Evolutionary conservation across 2,888 invertebrate species (phyloP), one percentile per base, ranked within the genome.

Genomic region (Galerucella pusilla): DNA sequence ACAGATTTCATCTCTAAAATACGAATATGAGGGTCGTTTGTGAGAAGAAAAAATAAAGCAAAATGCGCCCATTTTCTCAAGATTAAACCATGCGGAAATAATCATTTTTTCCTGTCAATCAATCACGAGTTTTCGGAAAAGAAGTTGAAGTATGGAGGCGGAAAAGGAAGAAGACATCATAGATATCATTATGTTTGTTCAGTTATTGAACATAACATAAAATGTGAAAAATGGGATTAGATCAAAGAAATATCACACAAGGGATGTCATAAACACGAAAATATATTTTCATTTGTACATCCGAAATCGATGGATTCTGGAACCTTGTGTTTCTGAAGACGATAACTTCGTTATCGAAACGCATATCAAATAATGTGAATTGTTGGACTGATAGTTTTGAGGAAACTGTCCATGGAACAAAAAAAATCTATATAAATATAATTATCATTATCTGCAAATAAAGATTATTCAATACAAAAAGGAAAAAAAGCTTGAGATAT

Each of bases 41-140:
- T 2, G n/a, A 16, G 12, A 59, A 52, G n/a, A 16, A 45, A 65
- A 65, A 65, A 65, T 65, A 60, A 72, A 66, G 52, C 20, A 70
- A 25, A 72, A 59, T 46, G 16, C 45, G 46, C 45, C 59, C 49
- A 49, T 72, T 72, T 72, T 66, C 71, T 65, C 52, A 66, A 72
- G 72, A 72, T 66, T 72, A 72, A 72, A 66, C 66, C 72, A 60
- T 49, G 72, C 66, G 72, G n/a, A 72, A 66, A 72, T 72, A 72
- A 72, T 72, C 66, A 72, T 72, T 67, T 67, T 71, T 72, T 72
- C 72, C 46, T 67, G 72, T 72, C 72, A 72, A 72, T 72, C 72
- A 72, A 72, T 72, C 72, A 72, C 60, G 45, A 66, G 65, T 72
- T 72, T 49, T 72, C 60, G 28, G 65, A 72, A 66, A 66, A 49